These are phyloP conservation scores for Burhinus oedicnemus DNA, from an alignment of 2,113 vertebrate species.

Conservation along the genomic window DNA sequence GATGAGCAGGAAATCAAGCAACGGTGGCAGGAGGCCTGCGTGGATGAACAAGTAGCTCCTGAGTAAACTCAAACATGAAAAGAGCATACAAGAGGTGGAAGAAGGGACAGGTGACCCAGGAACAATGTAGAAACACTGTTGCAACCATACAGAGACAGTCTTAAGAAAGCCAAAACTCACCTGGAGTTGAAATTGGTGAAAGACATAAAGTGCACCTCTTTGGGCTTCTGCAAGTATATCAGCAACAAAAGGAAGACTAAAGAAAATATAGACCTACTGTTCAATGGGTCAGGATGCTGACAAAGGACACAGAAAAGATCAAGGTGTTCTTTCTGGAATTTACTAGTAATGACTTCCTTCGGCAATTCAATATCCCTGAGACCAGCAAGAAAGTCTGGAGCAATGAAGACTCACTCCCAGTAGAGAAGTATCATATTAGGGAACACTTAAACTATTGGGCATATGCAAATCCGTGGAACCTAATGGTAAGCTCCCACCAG, in stretches of 20 bases:
- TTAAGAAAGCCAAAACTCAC: background rate
- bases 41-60: background rate
- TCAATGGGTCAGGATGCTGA: background rate
- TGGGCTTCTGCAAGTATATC: background rate
- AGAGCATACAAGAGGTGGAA: background rate
- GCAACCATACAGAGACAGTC: background rate
- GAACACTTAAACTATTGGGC: background rate
- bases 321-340: background rate
- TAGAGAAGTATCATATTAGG: background rate
- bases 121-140: background rate
- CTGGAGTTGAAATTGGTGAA: background rate
- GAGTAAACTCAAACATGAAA: background rate
- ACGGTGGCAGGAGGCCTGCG: background rate
- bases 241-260: background rate
- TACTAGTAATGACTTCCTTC: background rate
- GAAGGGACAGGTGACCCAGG: background rate
- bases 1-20: background rate
- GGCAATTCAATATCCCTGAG: background rate
- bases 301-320: background rate
- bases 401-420: background rate
- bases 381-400: background rate
- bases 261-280: background rate
- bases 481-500: background rate
- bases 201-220: background rate
- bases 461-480: background rate